Conservation (phyloP, 2,797 vertebrate genomes). For the Mergus octosetaceus region DNA sequence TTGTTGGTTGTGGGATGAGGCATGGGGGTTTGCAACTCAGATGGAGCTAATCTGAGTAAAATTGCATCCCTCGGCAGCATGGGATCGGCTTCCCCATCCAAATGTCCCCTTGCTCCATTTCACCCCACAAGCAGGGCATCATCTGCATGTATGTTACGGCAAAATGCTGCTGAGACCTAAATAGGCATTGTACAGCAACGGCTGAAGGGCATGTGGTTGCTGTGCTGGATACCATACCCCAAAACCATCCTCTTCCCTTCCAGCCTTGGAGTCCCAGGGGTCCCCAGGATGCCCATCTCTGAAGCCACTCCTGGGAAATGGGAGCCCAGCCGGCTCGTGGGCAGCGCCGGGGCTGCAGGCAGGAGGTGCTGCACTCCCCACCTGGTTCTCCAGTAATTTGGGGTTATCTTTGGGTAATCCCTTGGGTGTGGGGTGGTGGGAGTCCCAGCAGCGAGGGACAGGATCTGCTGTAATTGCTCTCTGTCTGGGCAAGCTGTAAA, state of each 20-base stretch:
- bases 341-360: fast-evolving
- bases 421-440: fast-evolving
- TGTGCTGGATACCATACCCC: background rate
- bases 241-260: background rate
- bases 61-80: background rate
- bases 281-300: background rate
- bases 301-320: background rate
- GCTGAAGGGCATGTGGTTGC: background rate
- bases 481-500: background rate
- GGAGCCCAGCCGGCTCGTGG: background rate
- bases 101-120: background rate
- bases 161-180: background rate
- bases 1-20: background rate
- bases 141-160: background rate
- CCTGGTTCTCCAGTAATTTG: background rate
- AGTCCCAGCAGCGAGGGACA: background rate
- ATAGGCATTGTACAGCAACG: background rate
- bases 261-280: background rate
- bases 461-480: background rate
- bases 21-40: background rate
- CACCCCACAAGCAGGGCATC: background rate
- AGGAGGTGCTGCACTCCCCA: background rate
- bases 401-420: background rate
- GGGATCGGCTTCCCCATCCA: background rate
- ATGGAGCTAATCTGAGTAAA: background rate